Evolutionary conservation across 2,888 invertebrate genomes (phyloP), one percentile per base, ranked within the genome.

Genomic region (Perizoma flavofasciatum): DNA sequence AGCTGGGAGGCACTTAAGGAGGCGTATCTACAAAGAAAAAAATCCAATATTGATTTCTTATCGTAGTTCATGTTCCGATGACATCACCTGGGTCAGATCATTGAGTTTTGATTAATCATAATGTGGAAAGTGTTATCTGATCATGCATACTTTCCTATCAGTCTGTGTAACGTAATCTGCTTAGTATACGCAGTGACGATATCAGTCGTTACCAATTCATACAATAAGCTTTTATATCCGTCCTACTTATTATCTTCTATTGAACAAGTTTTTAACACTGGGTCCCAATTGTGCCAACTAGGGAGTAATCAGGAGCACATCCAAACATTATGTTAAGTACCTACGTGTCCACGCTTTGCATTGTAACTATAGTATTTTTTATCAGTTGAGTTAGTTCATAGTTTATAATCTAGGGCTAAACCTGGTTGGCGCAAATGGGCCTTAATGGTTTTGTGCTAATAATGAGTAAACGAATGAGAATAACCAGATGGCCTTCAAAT

Each of bases 1-100:
- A 66, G 58, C 51, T 45, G 47, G 48, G 43, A 49, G 11, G 53
- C 49, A 53, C 44, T 49, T 54, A 40, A 11, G 43, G 50, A 47
- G n/a, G n/a, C n/a, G n/a, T 34, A 55, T 37, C 33, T 35, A 33
- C 43, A 33, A 43, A 43, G 35, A 37, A 43, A 33, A 58, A 43
- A 49, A 53, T 44, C 39, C 48, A 48, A 35, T 49, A 37, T 49
- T 37, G 0, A 44, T 55, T 49, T 44, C 37, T 55, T 55, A 49
- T 49, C 35, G 22, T 22, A 8, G 32, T 45, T 45, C 49, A 49
- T 48, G 37, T 55, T 49, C 49, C 48, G 49, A 45, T 55, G 55
- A 55, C 45, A 49, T 56, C 49, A 56, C n/a, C 9, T 49, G n/a
- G 37, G 11, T 48, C 34, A 11, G 34, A 39, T 45, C 33, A 50